Evolutionary conservation across 2,797 vertebrate species (phyloP), one percentile per base, ranked within the genome.

Genomic region (Sardinella longiceps): DNA sequence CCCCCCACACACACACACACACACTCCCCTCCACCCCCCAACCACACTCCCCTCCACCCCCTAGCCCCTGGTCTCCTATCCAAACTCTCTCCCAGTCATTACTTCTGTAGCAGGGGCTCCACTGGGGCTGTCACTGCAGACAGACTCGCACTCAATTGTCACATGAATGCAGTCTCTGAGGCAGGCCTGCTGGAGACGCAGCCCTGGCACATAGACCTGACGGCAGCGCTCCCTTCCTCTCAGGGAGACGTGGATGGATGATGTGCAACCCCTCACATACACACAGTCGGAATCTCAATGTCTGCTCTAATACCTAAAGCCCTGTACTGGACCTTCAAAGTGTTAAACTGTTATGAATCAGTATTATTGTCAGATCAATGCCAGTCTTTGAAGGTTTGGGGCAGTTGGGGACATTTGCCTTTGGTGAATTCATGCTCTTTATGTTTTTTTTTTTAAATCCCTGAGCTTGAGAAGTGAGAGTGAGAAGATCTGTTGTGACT

Each of bases 141-240:
- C 90, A 89, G 91, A 93, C 89, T 92, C 92, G 88, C 93, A 94
- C 93, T 93, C 90, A 93, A 92, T 93, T 92, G 94, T 94, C 90
- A 93, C 92, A 93, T 93, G 90, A 89, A 94, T 93, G 84, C 85
- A 86, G 85, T 23, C 84, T 82, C 50, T 80, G 85, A 7, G 33
- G 70, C 33, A 77, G 70, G 70, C 33, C 15, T 33, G 0, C 33
- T 77, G 91, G 90, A 95, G 93, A 95, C 93, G 88, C 85, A 82
- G 91, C 90, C 90, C 91, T 85, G 25, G 37, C 70, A 77, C 70
- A 77, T 20, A 77, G 53, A 81, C 81, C 81, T 56, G 53, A 23
- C 46, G 81, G 81, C 46, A 50, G 70, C 70, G 18, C 18, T 77
- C 66, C 30, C 66, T 33, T 37, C 15, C 28, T 14, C 5, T 30